These are phyloP conservation scores for Todiramphus saurophagus DNA, from an alignment of 2,113 vertebrate species.

Conservation along the genomic window DNA sequence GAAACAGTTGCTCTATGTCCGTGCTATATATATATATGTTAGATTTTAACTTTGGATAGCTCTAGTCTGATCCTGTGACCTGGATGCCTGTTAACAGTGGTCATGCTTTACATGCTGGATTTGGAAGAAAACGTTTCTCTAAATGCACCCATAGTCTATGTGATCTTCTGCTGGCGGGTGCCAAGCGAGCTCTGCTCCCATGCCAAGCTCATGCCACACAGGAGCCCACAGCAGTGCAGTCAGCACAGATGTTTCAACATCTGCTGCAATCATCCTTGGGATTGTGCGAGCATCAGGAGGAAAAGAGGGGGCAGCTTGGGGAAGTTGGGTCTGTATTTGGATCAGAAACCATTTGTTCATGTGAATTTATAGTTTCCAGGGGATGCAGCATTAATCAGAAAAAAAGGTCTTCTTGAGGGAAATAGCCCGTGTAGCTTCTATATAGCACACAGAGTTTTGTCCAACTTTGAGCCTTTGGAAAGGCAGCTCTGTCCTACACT, in stretches of 20 bases:
- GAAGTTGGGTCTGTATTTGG: neutral
- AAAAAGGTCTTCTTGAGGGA: neutral
- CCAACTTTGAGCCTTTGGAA: neutral
- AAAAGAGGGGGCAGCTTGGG: neutral
- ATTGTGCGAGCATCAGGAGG: neutral
- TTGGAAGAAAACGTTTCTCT: neutral
- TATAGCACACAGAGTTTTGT: neutral
- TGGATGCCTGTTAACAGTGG: neutral
- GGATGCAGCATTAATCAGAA: neutral
- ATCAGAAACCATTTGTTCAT: neutral
- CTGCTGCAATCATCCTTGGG: neutral
- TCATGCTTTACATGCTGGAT: neutral
- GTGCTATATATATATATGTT: neutral
- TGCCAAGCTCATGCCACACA: fast-evolving
- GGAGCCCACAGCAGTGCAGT: neutral
- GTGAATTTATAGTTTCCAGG: neutral
- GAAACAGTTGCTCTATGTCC: neutral
- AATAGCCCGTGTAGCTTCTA: neutral
- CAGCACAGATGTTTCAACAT: neutral
- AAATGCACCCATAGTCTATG: neutral
- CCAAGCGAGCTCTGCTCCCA: neutral
- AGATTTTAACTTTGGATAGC: neutral
- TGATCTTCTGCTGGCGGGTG: neutral
- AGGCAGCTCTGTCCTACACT: no score
- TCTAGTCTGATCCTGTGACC: neutral